Evolutionary conservation across 1,140 invertebrate species (phyloP).

Genomic region (Diuraphis noxia): DNA sequence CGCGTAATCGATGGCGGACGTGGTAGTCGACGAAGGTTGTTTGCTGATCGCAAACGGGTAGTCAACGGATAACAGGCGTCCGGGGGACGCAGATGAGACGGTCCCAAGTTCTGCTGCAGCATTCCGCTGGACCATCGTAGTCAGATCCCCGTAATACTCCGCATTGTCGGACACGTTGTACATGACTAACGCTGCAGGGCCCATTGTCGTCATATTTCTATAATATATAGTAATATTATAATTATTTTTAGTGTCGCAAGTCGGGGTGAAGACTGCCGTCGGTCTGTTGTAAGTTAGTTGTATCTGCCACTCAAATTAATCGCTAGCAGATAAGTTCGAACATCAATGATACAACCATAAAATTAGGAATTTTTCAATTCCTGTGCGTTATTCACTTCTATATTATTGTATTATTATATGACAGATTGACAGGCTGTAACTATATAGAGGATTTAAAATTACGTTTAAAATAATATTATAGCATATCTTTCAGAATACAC

Average conservation of each 20-base stretch:
- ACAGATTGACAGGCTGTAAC: too few species aligned
- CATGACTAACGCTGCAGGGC: not conserved
- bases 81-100: not conserved
- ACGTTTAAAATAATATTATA: too few species aligned
- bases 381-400: not conserved
- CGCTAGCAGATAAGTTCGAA: not conserved
- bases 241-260: not conserved
- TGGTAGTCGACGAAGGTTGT: not conserved
- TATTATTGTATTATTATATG: too few species aligned
- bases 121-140: not conserved
- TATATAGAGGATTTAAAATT: too few species aligned
- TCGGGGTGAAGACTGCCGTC: not conserved
- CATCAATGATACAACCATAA: not conserved
- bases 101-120: not conserved
- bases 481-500: too few species aligned
- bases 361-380: not conserved
- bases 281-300: not conserved
- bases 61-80: constrained; percentile 1
- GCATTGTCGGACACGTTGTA: not conserved
- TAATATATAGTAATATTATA: not conserved
- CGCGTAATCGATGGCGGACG: constrained; percentile 1
- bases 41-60: not conserved
- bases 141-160: not conserved
- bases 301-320: not conserved
- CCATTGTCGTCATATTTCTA: not conserved